Evolutionary conservation across 2,888 invertebrate species (phyloP).

Genomic region (Oscheius myriophilus): DNA sequence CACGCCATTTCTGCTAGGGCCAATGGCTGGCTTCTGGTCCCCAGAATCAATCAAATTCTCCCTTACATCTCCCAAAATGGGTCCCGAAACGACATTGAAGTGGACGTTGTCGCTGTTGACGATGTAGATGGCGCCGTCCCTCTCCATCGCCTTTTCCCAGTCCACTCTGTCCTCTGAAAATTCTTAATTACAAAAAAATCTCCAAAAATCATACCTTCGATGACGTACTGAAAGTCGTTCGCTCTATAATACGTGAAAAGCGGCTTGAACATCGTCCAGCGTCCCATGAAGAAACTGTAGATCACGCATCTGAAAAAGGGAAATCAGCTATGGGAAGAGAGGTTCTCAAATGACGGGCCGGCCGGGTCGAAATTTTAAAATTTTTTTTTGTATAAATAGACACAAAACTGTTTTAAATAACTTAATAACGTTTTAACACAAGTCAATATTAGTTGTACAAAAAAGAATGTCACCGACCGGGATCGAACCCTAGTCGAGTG

Average conservation of each 20-base stretch:
- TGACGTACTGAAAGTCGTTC: background rate
- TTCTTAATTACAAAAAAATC: too few relatives aligned
- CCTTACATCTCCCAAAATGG: background rate
- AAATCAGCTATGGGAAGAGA: too few relatives aligned
- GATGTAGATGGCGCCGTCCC: constrained; percentile 5
- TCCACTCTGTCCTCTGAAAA: background rate
- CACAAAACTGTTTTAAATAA: background rate
- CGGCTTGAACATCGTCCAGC: background rate
- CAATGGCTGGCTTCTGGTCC: too few relatives aligned
- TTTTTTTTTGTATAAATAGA: background rate
- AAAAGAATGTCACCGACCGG: too few relatives aligned
- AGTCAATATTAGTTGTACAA: too few relatives aligned
- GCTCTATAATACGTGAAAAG: background rate
- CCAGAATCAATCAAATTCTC: too few relatives aligned
- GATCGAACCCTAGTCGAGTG: too few relatives aligned
- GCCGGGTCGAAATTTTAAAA: too few relatives aligned
- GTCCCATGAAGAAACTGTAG: background rate
- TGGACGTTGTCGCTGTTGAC: background rate
- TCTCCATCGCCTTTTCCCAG: background rate
- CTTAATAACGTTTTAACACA: background rate
- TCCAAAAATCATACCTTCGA: too few relatives aligned
- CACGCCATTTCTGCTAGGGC: too few relatives aligned
- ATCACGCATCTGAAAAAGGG: background rate
- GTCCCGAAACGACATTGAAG: constrained; percentile 1
- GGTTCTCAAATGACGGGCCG: too few relatives aligned